Evolutionary conservation across 1,140 invertebrate species (phyloP), one percentile per base, ranked within the genome.

Genomic region (Cotesia typhae): DNA sequence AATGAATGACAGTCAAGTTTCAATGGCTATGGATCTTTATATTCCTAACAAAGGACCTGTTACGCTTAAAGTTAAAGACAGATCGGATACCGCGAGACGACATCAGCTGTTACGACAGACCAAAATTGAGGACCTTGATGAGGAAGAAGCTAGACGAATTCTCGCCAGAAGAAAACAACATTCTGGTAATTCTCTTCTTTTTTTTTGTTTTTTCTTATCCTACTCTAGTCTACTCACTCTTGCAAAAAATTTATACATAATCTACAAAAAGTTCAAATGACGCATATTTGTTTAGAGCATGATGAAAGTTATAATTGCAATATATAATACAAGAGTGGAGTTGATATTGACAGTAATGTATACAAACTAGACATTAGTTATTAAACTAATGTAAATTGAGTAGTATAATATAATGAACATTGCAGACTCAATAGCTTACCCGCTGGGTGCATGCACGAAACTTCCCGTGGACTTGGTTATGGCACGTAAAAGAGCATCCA

Each of bases 91-190:
- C 41, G 91, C 92, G 9, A 89, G 91, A 36, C 86, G 93, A 14
- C 93, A 94, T 79, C 91, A 93, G 47, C 85, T 95, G n/a, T 86
- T 90, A 4, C 84, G 94, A 12, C 94, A 95, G 79, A 89, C 90
- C 65, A 91, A 91, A 67, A 90, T 95, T 17, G 87, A 87, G 36
- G 84, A 85, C 57, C 67, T 71, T 4, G 83, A 84, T 2, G 84
- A 87, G 60, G 76, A 66, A 79, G 79, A 73, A 70, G 71, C 6
- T 7, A 55, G 12, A 69, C 69, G 28, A 71, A 61, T 70, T 9
- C 7, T 20, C 17, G 69, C 38, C 38, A 67, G 41, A 53, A 71
- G 55, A 63, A 63, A 67, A 14, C 67, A 66, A 53, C 70, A 68
- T 20, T 68, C 73, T n/a, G 72, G 72, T 74, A 67, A 38, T 10